Conservation (phyloP, 2,113 vertebrate species). For the Notiomystis cincta region DNA sequence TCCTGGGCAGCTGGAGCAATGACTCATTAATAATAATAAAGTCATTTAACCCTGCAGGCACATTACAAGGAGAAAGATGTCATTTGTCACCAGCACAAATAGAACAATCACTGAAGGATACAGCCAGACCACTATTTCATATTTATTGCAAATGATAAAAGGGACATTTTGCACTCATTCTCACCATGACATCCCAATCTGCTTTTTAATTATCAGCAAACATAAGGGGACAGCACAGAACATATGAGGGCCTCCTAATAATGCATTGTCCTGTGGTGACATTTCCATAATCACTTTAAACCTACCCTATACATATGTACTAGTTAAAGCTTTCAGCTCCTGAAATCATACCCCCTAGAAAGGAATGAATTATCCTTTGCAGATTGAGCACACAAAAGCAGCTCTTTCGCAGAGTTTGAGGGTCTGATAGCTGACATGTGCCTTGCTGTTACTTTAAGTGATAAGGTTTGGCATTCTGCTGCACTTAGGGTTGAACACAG, state of each 20-base stretch:
- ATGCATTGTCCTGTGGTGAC: constrained; percentile 42
- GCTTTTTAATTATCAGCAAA: constrained; percentile 70
- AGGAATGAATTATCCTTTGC: constrained; percentile 29
- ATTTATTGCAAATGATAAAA: constrained; percentile 66
- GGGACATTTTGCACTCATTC: constrained; percentile 49
- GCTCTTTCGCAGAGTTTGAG: neutral
- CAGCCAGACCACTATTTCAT: constrained; percentile 72
- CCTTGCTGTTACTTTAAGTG: neutral
- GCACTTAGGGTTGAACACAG: neutral
- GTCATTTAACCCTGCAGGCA: constrained; percentile 83
- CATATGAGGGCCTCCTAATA: constrained; percentile 37
- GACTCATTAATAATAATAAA: constrained; percentile 88
- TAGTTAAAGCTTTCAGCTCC: constrained; percentile 41
- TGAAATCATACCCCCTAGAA: constrained; percentile 23
- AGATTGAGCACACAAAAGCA: neutral
- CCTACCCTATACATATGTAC: constrained; percentile 33
- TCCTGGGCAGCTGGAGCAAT: constrained; percentile 59
- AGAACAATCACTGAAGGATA: constrained; percentile 75
- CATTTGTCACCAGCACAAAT: constrained; percentile 76
- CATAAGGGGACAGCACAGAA: constrained; percentile 46
- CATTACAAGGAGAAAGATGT: constrained; percentile 77
- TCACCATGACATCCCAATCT: constrained; percentile 62
- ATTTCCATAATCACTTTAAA: constrained; percentile 63
- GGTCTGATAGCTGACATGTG: neutral
- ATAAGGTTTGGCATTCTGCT: neutral